Base-by-base conservation (phyloP, 2,888 invertebrate species). In the Taphrorychus bicolor region DNA sequence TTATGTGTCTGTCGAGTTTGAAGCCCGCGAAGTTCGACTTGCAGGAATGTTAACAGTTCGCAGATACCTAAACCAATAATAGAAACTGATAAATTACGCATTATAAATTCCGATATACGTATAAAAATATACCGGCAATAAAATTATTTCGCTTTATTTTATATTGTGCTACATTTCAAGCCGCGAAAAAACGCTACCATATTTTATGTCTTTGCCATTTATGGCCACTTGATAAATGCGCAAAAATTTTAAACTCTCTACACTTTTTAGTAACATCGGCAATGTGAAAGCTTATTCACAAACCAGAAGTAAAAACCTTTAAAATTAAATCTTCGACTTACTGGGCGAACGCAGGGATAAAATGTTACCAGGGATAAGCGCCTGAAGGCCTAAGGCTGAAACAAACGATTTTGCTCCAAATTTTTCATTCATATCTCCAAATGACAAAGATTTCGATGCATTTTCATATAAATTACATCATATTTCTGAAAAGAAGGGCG, bases 391-490 rank as follows among this genome's bases (percentile, higher is more conserved):
- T 11, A n/a, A 19, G 32, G 32, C 48, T 16, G 24, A 59, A 65
- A 65, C 45, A 59, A 59, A 59, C 52, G 32, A 53, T 49, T 42
- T 51, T 23, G 22, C 24, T 24, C 23, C 77, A 78, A 81, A 82
- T 82, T 82, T 82, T 82, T 81, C 82, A 82, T 82, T 82, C 82
- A 81, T 82, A 82, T 82, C 82, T 82, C 79, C 77, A 79, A 82
- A 82, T 82, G 82, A 81, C 82, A 82, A 80, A 81, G 81, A 82
- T 82, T 81, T 79, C 80, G 80, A 79, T 81, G 81, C 80, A 84
- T 84, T 84, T 83, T 83, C 84, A 84, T 84, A 84, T 84, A 84
- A 84, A 84, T 84, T 82, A 84, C 83, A 82, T 83, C 81, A 83
- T 83, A 84, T 83, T 83, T 83, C 82, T 82, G 80, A 78, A 78